phyloP scores from a whole-genome alignment of 1,140 invertebrate genomes.

The Chironomus striatipennis region DNA sequence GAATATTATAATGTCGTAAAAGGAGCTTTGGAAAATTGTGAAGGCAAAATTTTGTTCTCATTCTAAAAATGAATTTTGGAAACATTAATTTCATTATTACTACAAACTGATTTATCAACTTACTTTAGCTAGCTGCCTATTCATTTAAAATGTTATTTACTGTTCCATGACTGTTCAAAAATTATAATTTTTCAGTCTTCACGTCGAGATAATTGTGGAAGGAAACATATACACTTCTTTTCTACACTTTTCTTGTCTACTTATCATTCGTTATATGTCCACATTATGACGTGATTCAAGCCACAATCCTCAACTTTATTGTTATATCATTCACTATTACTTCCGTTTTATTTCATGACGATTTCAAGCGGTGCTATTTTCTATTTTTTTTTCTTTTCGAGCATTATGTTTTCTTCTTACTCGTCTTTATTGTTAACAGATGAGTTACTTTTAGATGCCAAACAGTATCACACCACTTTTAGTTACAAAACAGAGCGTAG shows the following conservation, averaged over 20 bases:
- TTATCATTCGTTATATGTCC: slow-evolving; percentile 13
- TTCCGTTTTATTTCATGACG: slow-evolving; percentile 21
- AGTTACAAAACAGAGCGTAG: too few species aligned
- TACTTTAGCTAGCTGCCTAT: too few species aligned
- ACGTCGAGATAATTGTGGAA: not conserved
- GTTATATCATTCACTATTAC: slow-evolving; percentile 4
- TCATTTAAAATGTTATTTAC: too few species aligned
- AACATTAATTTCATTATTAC: too few species aligned
- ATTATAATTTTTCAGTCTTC: too few species aligned
- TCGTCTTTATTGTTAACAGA: not conserved
- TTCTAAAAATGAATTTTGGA: too few species aligned
- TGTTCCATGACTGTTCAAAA: too few species aligned
- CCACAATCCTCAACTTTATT: not conserved
- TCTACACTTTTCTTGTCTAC: not conserved
- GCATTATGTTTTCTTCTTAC: not conserved
- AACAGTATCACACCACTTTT: not conserved
- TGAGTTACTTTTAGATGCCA: not conserved
- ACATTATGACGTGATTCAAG: slow-evolving; percentile 1
- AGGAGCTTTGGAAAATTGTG: too few species aligned
- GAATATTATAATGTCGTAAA: too few species aligned
- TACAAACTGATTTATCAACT: too few species aligned
- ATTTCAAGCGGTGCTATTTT: not conserved
- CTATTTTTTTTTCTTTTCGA: not conserved
- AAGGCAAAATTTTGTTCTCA: too few species aligned
- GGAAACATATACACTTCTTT: not conserved